Percentiles rank a stretch among this genome's conserved stretches.
These are phyloP conservation scores for Chaetophractus vellerosus DNA, from an alignment of 2,797 vertebrate species.

Conservation along the genomic window DNA sequence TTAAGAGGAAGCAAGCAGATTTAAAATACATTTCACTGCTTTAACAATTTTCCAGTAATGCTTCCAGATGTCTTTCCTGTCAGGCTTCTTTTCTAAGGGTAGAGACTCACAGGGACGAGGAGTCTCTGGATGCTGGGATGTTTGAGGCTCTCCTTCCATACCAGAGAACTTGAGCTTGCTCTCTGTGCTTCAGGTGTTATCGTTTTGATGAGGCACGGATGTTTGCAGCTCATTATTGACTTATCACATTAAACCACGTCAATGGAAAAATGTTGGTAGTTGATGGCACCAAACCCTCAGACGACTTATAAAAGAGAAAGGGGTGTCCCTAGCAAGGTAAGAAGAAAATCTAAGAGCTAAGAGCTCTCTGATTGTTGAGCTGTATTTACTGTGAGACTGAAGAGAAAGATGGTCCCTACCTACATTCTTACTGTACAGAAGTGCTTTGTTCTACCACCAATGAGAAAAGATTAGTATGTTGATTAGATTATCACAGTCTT, in stretches of 20 bases:
- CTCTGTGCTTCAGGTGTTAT: neutral
- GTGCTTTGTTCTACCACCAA: neutral
- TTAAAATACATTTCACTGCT: neutral
- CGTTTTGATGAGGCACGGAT: neutral
- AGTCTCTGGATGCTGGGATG: neutral
- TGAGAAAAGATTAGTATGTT: neutral
- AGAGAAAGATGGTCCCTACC: neutral
- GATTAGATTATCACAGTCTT: neutral
- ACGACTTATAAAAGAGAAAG: neutral
- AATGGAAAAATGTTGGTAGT: neutral
- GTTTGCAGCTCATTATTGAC: neutral
- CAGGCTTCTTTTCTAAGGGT: neutral
- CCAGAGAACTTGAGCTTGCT: neutral
- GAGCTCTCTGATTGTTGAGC: neutral
- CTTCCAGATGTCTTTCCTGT: neutral
- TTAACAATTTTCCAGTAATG: neutral
- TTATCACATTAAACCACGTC: neutral
- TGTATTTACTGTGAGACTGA: neutral
- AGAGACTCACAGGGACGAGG: neutral
- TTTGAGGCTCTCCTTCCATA: fast-evolving
- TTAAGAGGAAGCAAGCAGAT: neutral
- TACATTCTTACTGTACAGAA: neutral
- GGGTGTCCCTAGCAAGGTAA: neutral
- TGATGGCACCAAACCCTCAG: neutral
- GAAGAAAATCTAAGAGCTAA: neutral